Conservation (phyloP, 2,797 vertebrate species). For the Anguilla megastoma region DNA sequence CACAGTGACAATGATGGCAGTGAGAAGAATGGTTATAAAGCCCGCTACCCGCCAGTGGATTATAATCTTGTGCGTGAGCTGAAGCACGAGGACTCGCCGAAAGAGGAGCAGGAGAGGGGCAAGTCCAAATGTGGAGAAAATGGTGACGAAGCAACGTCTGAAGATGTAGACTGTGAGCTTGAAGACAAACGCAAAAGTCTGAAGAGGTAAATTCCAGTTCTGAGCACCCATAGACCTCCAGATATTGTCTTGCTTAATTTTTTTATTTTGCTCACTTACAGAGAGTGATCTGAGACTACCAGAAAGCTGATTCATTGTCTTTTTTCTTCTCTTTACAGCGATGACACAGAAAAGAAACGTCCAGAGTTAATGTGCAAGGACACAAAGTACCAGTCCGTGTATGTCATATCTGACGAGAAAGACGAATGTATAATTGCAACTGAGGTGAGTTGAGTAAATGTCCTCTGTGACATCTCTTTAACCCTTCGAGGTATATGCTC, state of each 20-base stretch:
- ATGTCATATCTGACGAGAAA: slow-evolving; percentile 95
- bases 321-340: slow-evolving; percentile 64
- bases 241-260: not conserved
- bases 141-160: slow-evolving; percentile 78
- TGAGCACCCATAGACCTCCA: slow-evolving; percentile 38
- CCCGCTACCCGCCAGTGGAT: slow-evolving; percentile 81
- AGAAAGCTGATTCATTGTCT: slow-evolving; percentile 25
- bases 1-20: slow-evolving; percentile 69
- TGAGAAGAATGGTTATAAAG: slow-evolving; percentile 82
- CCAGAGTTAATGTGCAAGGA: slow-evolving; percentile 79
- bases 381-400: slow-evolving; percentile 98
- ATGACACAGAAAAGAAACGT: slow-evolving; percentile 80
- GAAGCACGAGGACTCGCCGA: slow-evolving; percentile 75
- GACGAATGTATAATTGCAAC: slow-evolving; percentile 98
- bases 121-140: slow-evolving; percentile 68
- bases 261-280: not conserved
- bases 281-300: not conserved
- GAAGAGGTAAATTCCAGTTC: slow-evolving; percentile 80
- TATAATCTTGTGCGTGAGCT: slow-evolving; percentile 92
- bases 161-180: slow-evolving; percentile 74
- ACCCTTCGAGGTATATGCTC: too few species aligned
- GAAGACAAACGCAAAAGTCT: slow-evolving; percentile 80
- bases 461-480: not conserved
- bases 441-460: slow-evolving; percentile 77
- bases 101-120: slow-evolving; percentile 69